Evolutionary conservation across 2,888 invertebrate species (phyloP).

Genomic region (Eubasilissa splendida): DNA sequence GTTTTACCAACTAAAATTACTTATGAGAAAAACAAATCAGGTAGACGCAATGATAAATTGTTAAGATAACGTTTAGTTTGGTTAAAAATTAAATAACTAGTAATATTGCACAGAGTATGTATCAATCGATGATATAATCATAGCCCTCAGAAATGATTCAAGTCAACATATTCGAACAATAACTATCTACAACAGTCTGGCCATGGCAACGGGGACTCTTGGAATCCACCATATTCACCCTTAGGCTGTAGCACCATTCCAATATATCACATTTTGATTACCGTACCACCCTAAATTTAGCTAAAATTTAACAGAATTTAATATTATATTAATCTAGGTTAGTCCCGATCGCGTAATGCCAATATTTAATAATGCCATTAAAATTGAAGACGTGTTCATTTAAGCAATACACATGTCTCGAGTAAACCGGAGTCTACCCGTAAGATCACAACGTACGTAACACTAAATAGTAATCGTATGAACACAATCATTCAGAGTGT

Average conservation of each 20-base stretch:
- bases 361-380: slow-evolving; percentile 67
- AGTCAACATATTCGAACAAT: slow-evolving; percentile 55
- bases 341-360: slow-evolving; percentile 75
- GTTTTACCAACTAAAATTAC: slow-evolving; percentile 62
- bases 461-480: slow-evolving; percentile 57
- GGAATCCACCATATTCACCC: slow-evolving; percentile 47
- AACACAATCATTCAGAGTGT: slow-evolving; percentile 57
- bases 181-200: slow-evolving; percentile 58
- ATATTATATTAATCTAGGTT: slow-evolving; percentile 74
- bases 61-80: slow-evolving; percentile 73
- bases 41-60: slow-evolving; percentile 72
- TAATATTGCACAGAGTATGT: slow-evolving; percentile 76
- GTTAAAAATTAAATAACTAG: slow-evolving; percentile 76
- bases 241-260: slow-evolving; percentile 71
- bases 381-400: slow-evolving; percentile 64
- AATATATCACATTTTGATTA: slow-evolving; percentile 76
- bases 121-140: slow-evolving; percentile 67
- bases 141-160: slow-evolving; percentile 65
- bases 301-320: slow-evolving; percentile 75
- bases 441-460: slow-evolving; percentile 53
- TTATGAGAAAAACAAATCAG: slow-evolving; percentile 67
- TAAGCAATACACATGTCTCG: slow-evolving; percentile 37
- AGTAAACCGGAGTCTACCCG: slow-evolving; percentile 29
- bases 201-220: slow-evolving; percentile 42
- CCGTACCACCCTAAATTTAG: slow-evolving; percentile 75